Evolutionary conservation across 2,113 vertebrate species (phyloP).

Genomic region (Anoura caudifer): DNA sequence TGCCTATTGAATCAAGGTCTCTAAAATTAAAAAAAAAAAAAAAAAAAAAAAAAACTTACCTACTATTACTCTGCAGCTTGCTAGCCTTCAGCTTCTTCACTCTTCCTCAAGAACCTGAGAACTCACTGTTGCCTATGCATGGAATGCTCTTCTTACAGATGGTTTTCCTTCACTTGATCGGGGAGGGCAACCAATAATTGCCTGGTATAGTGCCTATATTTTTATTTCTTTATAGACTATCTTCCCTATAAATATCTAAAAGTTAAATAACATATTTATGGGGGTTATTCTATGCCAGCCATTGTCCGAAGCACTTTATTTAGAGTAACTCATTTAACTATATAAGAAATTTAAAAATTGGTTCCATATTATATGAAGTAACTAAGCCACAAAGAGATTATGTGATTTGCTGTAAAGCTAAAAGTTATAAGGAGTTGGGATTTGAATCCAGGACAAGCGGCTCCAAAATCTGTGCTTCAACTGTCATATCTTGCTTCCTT

Average conservation of each 20-base stretch:
- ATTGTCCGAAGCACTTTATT: neutral
- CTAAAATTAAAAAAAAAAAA: neutral
- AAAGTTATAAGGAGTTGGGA: neutral
- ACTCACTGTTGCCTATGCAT: neutral
- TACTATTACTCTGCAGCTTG: neutral
- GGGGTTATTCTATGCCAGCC: neutral
- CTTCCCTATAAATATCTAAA: neutral
- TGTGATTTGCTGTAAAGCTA: neutral
- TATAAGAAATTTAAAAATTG: neutral
- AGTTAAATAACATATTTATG: neutral
- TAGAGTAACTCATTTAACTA: neutral
- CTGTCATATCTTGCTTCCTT: neutral
- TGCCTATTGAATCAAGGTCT: neutral
- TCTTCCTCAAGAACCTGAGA: neutral
- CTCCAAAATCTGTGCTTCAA: neutral
- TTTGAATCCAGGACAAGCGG: neutral
- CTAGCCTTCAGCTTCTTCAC: neutral
- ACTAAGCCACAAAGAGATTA: neutral
- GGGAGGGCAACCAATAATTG: neutral
- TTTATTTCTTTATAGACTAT: neutral
- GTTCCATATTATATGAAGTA: neutral
- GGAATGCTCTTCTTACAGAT: neutral
- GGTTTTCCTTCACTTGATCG: neutral
- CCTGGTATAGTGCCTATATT: neutral
- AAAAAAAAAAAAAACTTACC: neutral